Evolutionary conservation across 1,140 invertebrate genomes (phyloP).

Genomic region (Ylistrum balloti): DNA sequence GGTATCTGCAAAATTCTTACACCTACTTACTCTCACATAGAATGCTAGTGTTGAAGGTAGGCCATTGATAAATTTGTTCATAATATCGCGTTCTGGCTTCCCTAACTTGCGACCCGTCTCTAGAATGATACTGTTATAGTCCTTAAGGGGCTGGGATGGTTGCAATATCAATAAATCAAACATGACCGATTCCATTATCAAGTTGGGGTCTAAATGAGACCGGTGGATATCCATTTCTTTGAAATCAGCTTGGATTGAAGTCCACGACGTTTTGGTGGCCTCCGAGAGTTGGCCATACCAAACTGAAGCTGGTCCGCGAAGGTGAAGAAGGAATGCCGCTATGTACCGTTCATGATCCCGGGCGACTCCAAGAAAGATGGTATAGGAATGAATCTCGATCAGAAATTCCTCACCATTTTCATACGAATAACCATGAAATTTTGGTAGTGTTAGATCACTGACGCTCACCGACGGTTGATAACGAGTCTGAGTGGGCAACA

Average conservation of each 20-base stretch:
- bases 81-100: not conserved
- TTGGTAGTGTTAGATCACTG: not conserved
- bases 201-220: not conserved
- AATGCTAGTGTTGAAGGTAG: conserved; percentile 22
- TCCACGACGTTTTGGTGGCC: not conserved
- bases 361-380: not conserved
- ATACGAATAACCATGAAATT: conserved; percentile 43
- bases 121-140: not conserved
- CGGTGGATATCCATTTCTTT: not conserved
- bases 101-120: conserved; percentile 32
- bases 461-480: no score
- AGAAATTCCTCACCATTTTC: conserved; percentile 43
- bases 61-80: conserved; percentile 39
- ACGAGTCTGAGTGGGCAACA: no score
- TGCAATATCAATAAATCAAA: conserved; percentile 40
- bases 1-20: not conserved
- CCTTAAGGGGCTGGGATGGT: not conserved
- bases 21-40: not conserved
- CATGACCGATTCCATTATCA: conserved; percentile 29
- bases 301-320: conserved; percentile 39
- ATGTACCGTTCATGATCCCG: not conserved
- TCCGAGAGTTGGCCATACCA: conserved; percentile 29
- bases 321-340: conserved; percentile 48
- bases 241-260: conserved; percentile 15
- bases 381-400: conserved; percentile 30